These are phyloP conservation scores for Caenorhabditis wallacei DNA, from an alignment of 2,888 invertebrate genomes.

Conservation along the genomic window DNA sequence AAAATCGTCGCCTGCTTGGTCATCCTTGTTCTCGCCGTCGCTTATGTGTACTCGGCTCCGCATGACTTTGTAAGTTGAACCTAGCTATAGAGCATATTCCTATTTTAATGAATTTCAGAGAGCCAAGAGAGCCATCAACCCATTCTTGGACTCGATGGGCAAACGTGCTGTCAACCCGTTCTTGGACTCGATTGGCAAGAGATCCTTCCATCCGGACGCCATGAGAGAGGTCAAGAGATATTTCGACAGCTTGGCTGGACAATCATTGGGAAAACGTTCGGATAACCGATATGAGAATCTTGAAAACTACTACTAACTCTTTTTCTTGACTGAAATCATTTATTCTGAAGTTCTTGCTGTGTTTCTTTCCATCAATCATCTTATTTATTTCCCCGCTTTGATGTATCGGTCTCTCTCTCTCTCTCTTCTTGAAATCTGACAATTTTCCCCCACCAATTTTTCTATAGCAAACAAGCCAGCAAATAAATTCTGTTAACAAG, in stretches of 20 bases:
- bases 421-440: background rate
- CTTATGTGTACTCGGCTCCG: slow-evolving; percentile 33
- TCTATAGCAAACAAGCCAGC: slow-evolving; percentile 40
- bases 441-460: background rate
- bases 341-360: slow-evolving; percentile 37
- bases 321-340: background rate
- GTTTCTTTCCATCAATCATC: slow-evolving; percentile 5
- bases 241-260: slow-evolving; percentile 79
- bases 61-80: slow-evolving; percentile 53
- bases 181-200: slow-evolving; percentile 79
- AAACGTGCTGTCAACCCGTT: slow-evolving; percentile 80
- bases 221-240: slow-evolving; percentile 68
- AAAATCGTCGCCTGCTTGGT: slow-evolving; percentile 67
- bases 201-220: slow-evolving; percentile 39
- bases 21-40: slow-evolving; percentile 46
- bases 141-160: slow-evolving; percentile 80
- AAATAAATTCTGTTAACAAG: slow-evolving; percentile 61
- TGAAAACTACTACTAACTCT: slow-evolving; percentile 52
- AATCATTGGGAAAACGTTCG: slow-evolving; percentile 76
- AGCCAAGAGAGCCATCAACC: slow-evolving; percentile 78
- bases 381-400: background rate
- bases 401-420: slow-evolving; percentile 16
- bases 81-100: background rate
- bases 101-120: slow-evolving; percentile 46
- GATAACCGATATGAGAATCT: slow-evolving; percentile 37